Percentiles rank a stretch among this genome's conserved stretches.
phyloP scores from a whole-genome alignment of 2,888 invertebrate species.

The Tachystola acroxantha region DNA sequence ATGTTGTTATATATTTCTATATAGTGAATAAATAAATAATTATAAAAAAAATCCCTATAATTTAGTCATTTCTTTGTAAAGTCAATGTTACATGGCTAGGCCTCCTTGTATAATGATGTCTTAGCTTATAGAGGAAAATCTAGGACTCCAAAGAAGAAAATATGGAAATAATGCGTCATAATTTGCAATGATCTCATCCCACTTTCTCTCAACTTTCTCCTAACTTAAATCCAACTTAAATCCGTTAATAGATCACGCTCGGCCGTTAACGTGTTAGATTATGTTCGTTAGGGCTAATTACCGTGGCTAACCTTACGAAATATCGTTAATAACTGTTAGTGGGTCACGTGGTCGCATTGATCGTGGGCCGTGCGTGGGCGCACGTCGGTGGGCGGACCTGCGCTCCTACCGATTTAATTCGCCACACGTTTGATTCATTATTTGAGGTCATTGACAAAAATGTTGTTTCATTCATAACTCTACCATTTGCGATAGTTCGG shows the following conservation, averaged over 20 bases:
- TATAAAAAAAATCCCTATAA: no score
- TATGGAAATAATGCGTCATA: no score
- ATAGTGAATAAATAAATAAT: no score
- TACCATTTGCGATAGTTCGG: no score
- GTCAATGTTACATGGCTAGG: no score
- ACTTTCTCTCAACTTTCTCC: slow-evolving; percentile 7
- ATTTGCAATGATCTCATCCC: not conserved
- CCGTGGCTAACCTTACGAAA: slow-evolving; percentile 9
- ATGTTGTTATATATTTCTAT: no score
- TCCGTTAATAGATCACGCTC: not conserved
- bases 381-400: slow-evolving; percentile 9
- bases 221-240: not conserved
- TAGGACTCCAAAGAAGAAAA: no score
- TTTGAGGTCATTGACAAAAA: slow-evolving; percentile 4
- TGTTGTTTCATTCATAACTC: not conserved
- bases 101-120: no score
- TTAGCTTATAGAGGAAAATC: no score
- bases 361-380: slow-evolving; percentile 16
- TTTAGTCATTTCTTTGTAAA: no score
- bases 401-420: slow-evolving; percentile 5
- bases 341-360: slow-evolving; percentile 14
- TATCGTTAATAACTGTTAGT: slow-evolving; percentile 8
- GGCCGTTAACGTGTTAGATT: not conserved
- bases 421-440: slow-evolving; percentile 4
- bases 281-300: slow-evolving; percentile 3